phyloP scores from a whole-genome alignment of 2,797 vertebrate species.

The Paramormyrops hopkinsi region DNA sequence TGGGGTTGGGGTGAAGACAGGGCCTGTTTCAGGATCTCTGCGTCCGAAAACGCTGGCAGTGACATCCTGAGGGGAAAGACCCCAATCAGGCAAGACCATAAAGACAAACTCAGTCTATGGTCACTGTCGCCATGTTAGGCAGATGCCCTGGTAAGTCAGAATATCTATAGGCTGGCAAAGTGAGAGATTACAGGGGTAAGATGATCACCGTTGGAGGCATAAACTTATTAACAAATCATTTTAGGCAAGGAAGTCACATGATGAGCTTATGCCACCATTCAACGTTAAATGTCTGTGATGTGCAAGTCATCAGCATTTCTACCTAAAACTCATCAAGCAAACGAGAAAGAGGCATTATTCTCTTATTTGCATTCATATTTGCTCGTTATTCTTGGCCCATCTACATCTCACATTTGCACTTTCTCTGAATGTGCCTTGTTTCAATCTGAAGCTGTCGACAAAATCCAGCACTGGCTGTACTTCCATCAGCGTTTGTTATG shows the following conservation, averaged over 20 bases:
- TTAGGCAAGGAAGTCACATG: not conserved
- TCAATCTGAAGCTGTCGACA: not conserved
- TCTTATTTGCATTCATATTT: not conserved
- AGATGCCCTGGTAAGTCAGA: not conserved
- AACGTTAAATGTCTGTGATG: not conserved
- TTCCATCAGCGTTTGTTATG: too few species aligned
- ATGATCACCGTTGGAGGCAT: not conserved
- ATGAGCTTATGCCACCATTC: not conserved
- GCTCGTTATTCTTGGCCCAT: not conserved
- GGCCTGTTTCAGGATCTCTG: not conserved
- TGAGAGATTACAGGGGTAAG: not conserved
- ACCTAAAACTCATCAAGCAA: not conserved
- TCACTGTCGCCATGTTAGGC: not conserved
- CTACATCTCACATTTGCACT: not conserved
- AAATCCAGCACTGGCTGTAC: not conserved
- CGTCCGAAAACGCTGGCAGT: not conserved
- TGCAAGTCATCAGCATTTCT: not conserved
- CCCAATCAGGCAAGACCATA: not conserved
- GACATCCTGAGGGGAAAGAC: not conserved
- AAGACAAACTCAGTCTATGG: not conserved
- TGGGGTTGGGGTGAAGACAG: not conserved
- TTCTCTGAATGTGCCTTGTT: not conserved
- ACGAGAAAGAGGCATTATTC: not conserved
- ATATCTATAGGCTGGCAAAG: not conserved
- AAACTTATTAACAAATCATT: not conserved